Evolutionary conservation across 64 coral and sea anemone genomes (phyloP).

Genomic region (Montipora efflorescens): DNA sequence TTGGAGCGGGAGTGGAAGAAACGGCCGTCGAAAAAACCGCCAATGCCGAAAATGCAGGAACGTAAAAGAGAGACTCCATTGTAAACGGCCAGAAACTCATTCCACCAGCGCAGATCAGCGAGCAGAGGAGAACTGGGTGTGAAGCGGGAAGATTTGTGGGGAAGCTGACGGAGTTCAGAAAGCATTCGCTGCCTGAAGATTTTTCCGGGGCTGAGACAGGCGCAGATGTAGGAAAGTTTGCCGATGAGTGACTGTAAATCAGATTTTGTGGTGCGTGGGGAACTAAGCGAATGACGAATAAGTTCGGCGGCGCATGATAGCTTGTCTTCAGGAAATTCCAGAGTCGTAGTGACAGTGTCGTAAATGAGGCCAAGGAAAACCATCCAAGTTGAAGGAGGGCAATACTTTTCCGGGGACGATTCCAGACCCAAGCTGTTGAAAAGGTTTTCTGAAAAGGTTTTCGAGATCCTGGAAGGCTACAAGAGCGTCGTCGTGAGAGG

Average conservation of each 20-base stretch:
- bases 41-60: no score
- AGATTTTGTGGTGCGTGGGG: neutral
- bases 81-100: no score
- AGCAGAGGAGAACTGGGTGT: neutral
- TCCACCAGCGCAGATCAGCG: no score
- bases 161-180: neutral
- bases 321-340: constrained; percentile 17
- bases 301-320: neutral
- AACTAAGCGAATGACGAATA: neutral
- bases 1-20: constrained; percentile 13
- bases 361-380: constrained; percentile 46
- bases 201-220: constrained; percentile 44
- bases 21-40: neutral
- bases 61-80: no score
- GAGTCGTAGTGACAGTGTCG: constrained; percentile 14
- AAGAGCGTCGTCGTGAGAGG: neutral
- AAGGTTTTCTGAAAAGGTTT: constrained; percentile 11
- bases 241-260: no score
- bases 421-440: constrained; percentile 54
- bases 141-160: neutral
- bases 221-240: constrained; percentile 38
- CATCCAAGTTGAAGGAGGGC: constrained; percentile 11
- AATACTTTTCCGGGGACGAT: constrained; percentile 44
- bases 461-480: constrained; percentile 4
- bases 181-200: constrained; percentile 53